phyloP scores from a whole-genome alignment of 1,140 invertebrate species.

The Meloidogyne hapla region DNA sequence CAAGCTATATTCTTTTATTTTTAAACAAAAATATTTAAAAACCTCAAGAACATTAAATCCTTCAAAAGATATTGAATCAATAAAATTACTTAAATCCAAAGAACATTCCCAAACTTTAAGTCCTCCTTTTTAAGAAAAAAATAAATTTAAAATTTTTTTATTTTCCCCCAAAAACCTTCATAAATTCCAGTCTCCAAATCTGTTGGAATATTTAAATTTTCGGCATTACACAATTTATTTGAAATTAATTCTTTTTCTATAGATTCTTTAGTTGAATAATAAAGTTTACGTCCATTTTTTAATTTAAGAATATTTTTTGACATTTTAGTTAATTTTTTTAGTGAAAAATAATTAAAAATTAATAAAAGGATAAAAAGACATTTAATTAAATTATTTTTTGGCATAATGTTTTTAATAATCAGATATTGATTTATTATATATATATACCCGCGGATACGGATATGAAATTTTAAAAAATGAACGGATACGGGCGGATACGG shows the following conservation, averaged over 20 bases:
- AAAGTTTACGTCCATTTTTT: conserved; percentile 9
- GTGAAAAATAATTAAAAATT: not conserved
- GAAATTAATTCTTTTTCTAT: not conserved
- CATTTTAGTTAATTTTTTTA: conserved; percentile 3
- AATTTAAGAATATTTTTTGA: conserved; percentile 2
- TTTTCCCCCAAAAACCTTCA: conserved; percentile 16
- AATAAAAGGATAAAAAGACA: too few relatives aligned
- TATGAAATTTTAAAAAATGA: too few relatives aligned
- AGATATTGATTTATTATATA: too few relatives aligned
- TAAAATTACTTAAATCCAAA: conserved; percentile 31
- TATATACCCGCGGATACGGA: too few relatives aligned
- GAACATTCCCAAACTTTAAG: conserved; percentile 47
- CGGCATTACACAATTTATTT: not conserved
- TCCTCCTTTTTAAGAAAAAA: conserved; percentile 24
- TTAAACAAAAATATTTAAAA: conserved; percentile 1
- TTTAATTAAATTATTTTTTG: too few relatives aligned
- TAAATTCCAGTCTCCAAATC: conserved; percentile 30
- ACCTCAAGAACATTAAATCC: conserved; percentile 38
- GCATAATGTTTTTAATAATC: too few relatives aligned
- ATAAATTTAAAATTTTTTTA: not conserved
- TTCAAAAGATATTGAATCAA: conserved; percentile 16
- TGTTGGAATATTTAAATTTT: conserved; percentile 9
- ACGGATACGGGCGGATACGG: too few relatives aligned
- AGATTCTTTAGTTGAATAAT: conserved; percentile 14
- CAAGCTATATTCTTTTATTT: conserved; percentile 30